Base-by-base conservation (phyloP, 2,888 invertebrate species). In the Drosophila neotestacea region DNA sequence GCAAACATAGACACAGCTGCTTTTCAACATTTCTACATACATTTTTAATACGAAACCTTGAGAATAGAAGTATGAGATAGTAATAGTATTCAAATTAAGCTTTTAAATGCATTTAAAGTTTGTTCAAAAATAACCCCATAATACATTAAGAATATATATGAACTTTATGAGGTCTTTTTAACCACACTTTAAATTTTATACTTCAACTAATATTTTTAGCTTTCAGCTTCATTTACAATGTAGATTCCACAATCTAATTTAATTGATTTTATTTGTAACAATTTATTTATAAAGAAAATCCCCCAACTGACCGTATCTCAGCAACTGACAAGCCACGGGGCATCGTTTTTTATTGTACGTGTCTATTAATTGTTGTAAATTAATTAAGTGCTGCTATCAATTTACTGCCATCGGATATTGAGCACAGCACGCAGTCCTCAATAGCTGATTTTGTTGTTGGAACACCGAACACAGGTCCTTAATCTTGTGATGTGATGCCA, bases 331-430 rank as follows among this genome's bases (percentile, higher is more conserved):
- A 54, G 68, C 78, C 34, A 39, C 47, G 59, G 56, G 64, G 60
- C 41, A 48, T 28, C 50, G 13, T 28, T 48, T 50, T 48, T 32
- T 28, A n/a, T 2, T 32, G 51, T 28, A 46, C 52, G 47, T 61
- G 47, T 62, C 64, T 34, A 61, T 76, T 64, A 61, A 61, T 51
- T 39, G 64, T 41, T 54, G 65, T 66, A 70, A 70, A 66, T 82
- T 76, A 85, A 83, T 81, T 83, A 83, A 82, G 85, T 63, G 54
- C 48, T 50, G 64, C 69, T 72, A 81, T 82, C 88, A 82, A 87
- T 76, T 87, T 70, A 71, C 68, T 55, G 51, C 36, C 76, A 82
- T 77, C 80, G 64, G 47, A 60, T 70, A 73, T 66, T 59, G 59
- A 64, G 84, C 80, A 66, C 71, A 66, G 64, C 77, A 68, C 27